Conservation (phyloP, 2,797 vertebrate genomes). For the Acestrorhynchus altus region DNA sequence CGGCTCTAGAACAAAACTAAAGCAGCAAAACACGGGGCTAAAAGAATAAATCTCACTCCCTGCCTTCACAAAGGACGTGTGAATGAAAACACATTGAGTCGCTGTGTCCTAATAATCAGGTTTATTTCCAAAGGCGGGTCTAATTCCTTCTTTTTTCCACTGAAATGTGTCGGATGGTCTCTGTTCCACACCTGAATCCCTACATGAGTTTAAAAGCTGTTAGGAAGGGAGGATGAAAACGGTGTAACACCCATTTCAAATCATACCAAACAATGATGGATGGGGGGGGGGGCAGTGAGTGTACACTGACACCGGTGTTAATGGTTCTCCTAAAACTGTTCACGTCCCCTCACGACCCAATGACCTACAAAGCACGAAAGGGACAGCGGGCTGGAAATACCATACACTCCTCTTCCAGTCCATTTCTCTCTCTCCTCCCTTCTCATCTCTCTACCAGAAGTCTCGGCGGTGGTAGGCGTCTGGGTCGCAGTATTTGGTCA, state of each 20-base stretch:
- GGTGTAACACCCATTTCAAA: background rate
- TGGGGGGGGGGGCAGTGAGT: slow-evolving; percentile 12
- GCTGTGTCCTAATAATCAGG: slow-evolving; percentile 11
- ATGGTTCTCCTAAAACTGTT: slow-evolving; percentile 37
- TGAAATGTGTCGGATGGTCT: slow-evolving; percentile 13
- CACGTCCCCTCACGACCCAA: slow-evolving; percentile 59
- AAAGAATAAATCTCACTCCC: background rate
- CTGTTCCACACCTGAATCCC: slow-evolving; percentile 32
- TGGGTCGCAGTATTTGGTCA: slow-evolving; percentile 96
- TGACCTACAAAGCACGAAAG: slow-evolving; percentile 50
- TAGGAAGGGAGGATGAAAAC: background rate
- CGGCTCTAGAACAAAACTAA: too few species aligned
- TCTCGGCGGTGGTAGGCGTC: slow-evolving; percentile 94
- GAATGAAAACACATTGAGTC: slow-evolving; percentile 12
- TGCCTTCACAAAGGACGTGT: background rate
- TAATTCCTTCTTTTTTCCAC: background rate
- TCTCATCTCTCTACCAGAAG: slow-evolving; percentile 92
- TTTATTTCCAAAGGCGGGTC: slow-evolving; percentile 22
- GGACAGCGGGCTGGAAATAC: slow-evolving; percentile 64
- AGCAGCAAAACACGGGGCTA: too few species aligned
- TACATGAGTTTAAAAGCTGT: slow-evolving; percentile 21
- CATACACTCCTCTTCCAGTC: slow-evolving; percentile 6
- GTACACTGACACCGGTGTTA: slow-evolving; percentile 27
- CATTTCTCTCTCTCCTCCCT: slow-evolving; percentile 77
- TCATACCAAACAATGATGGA: slow-evolving; percentile 5